Conservation (phyloP, 2,797 vertebrate genomes). For the Delichon dasypus region DNA sequence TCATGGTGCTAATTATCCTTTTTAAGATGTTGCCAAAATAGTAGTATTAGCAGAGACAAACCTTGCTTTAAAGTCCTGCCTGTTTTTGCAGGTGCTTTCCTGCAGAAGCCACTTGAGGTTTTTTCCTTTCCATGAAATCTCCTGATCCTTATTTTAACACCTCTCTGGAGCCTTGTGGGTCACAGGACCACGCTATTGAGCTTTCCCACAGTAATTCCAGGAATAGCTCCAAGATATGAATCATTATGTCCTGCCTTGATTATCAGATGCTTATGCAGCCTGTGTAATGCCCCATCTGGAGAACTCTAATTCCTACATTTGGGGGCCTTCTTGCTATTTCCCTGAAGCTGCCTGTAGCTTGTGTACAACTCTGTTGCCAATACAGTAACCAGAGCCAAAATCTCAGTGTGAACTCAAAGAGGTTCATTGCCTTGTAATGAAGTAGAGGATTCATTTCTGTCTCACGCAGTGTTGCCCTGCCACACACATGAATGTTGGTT, state of each 20-base stretch:
- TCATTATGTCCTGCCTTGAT: slow-evolving; percentile 45
- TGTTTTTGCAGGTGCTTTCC: slow-evolving; percentile 39
- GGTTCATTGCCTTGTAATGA: background rate
- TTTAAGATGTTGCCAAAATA: slow-evolving; percentile 10
- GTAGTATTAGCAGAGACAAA: background rate
- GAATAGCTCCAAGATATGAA: slow-evolving; percentile 47
- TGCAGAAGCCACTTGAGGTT: background rate
- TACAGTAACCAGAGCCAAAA: background rate
- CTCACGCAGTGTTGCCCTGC: background rate
- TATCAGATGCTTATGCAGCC: slow-evolving; percentile 11
- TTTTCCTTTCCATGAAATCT: background rate
- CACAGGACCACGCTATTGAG: background rate
- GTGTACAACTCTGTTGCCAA: background rate
- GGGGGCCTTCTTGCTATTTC: slow-evolving; percentile 34
- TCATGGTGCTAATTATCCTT: background rate
- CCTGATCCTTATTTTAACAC: slow-evolving; percentile 5
- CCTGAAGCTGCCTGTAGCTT: background rate
- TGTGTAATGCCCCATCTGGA: background rate
- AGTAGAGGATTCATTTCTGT: background rate
- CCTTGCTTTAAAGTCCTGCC: background rate
- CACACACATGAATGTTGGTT: background rate
- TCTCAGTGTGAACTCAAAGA: background rate
- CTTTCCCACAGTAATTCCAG: slow-evolving; percentile 20
- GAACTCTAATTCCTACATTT: slow-evolving; percentile 14
- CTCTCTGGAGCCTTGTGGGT: slow-evolving; percentile 2